A percentile compares a stretch with the other conserved stretches of the same genome.
phyloP scores from a whole-genome alignment of 2,888 invertebrate species.

The Acronicta psi region DNA sequence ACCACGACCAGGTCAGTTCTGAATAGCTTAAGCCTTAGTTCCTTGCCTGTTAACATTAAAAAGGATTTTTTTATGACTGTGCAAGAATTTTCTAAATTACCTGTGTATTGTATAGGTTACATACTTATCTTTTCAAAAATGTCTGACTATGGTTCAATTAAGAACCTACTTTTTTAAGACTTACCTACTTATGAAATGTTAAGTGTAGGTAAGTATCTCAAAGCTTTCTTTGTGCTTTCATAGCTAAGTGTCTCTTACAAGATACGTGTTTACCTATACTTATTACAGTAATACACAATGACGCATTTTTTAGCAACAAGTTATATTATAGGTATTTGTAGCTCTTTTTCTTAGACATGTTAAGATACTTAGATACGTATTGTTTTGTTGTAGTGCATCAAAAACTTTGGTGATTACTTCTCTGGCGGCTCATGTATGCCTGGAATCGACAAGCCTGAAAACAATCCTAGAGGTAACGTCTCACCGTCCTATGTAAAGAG shows the following conservation, averaged over 20 bases:
- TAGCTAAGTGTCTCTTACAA: slow-evolving; percentile 1
- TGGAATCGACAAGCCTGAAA: slow-evolving; percentile 86
- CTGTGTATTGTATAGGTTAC: too few species aligned
- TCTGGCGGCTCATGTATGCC: slow-evolving; percentile 90
- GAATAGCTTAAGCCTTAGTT: neutral
- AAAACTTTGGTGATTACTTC: slow-evolving; percentile 91
- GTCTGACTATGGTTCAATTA: too few species aligned
- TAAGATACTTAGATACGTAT: neutral
- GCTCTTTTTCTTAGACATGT: neutral
- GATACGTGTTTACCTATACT: neutral
- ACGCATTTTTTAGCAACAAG: slow-evolving; percentile 17
- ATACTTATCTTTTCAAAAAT: too few species aligned
- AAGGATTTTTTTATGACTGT: too few species aligned
- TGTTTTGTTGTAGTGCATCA: slow-evolving; percentile 81
- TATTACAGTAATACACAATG: slow-evolving; percentile 5
- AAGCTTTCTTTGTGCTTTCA: neutral
- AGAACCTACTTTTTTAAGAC: too few species aligned
- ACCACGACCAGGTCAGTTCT: slow-evolving; percentile 74
- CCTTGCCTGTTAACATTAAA: neutral
- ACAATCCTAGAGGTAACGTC: slow-evolving; percentile 78
- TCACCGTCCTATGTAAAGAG: neutral
- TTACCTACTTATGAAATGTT: too few species aligned
- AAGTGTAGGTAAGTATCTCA: too few species aligned
- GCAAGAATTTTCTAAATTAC: too few species aligned
- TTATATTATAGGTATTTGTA: neutral